Percentiles rank a stretch among this genome's conserved stretches.
Evolutionary conservation across 2,888 invertebrate genomes (phyloP).

Genomic region (Theretra japonica): DNA sequence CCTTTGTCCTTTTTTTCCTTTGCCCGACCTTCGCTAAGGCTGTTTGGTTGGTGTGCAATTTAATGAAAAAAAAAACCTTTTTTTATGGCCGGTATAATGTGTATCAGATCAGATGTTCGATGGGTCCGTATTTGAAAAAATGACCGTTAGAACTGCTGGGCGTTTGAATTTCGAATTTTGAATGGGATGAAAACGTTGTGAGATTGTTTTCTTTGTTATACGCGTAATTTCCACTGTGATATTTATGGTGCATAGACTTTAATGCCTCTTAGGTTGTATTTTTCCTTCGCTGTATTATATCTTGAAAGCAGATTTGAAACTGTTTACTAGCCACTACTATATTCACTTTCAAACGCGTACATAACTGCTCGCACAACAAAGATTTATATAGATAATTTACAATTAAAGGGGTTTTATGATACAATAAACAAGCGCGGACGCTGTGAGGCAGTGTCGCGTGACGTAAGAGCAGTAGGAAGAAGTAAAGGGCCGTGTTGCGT

Average conservation of each 20-base stretch:
- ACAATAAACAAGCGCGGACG: neutral
- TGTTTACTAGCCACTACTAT: neutral
- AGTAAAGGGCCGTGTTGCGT: constrained; percentile 25
- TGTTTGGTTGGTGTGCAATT: constrained; percentile 30
- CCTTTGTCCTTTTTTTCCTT: constrained; percentile 45
- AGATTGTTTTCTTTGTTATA: neutral
- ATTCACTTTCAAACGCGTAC: neutral
- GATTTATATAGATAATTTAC: neutral
- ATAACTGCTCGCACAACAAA: neutral
- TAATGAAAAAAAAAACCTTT: constrained; percentile 15
- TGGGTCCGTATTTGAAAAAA: constrained; percentile 13
- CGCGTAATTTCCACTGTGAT: neutral
- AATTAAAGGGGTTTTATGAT: neutral
- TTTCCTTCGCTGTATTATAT: no score
- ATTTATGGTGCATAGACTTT: neutral
- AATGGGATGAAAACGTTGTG: neutral
- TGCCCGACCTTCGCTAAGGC: constrained; percentile 48
- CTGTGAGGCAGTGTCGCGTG: neutral
- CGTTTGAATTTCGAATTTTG: constrained; percentile 14
- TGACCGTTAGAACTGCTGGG: constrained; percentile 4
- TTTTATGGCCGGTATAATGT: constrained; percentile 12
- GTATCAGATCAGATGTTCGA: constrained; percentile 7
- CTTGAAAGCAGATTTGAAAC: no score
- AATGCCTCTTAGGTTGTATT: no score
- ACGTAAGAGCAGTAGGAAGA: constrained; percentile 15